Evolutionary conservation across 2,113 vertebrate genomes (phyloP), one percentile per base, ranked within the genome.

Genomic region (Sterrhoptilus dennistouni): DNA sequence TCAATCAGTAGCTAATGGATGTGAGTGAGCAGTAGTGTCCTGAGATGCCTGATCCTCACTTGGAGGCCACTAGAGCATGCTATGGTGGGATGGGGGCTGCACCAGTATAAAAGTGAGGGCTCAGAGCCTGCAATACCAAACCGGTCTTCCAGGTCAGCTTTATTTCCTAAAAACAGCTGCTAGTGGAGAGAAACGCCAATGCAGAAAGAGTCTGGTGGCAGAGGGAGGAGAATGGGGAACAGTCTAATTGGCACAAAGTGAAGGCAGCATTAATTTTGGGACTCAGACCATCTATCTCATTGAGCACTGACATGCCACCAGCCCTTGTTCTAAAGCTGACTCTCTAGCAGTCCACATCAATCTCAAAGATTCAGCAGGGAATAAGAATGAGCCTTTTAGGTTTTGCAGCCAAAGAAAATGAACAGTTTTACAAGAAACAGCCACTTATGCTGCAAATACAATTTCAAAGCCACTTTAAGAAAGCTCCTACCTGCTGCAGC

Each of bases 351-450:
- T 74, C 50, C 50, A 61, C 68, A 94, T 83, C 59, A 91, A 80
- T 87, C 86, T 92, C 45, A 69, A 63, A 44, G 61, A 87, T 93
- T 87, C 87, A 89, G 44, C 38, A 78, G 74, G 61, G 69, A 95
- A 83, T 83, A 82, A 50, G 49, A 95, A 81, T 35, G 52, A 81
- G 57, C 35, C 57, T 89, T 89, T 87, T 36, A 76, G 35, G 49
- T 60, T 95, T 89, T 71, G 68, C 56, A 77, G 71, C 24, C 82
- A 45, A 95, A 87, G 61, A 85, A 93, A 93, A 91, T 87, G 18
- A 96, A 82, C 61, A 64, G 49, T 69, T 93, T 72, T 69, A 89
- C 45, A 1, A 11, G 53, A 91, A 94, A 91, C 36, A 87, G 74
- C 36, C 65, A 82, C 63, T 96, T 87, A 71, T 0, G 5, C 56